Percentiles rank a stretch among this genome's conserved stretches.
Conservation (phyloP, 2,797 vertebrate genomes). For the Crenichthys baileyi region DNA sequence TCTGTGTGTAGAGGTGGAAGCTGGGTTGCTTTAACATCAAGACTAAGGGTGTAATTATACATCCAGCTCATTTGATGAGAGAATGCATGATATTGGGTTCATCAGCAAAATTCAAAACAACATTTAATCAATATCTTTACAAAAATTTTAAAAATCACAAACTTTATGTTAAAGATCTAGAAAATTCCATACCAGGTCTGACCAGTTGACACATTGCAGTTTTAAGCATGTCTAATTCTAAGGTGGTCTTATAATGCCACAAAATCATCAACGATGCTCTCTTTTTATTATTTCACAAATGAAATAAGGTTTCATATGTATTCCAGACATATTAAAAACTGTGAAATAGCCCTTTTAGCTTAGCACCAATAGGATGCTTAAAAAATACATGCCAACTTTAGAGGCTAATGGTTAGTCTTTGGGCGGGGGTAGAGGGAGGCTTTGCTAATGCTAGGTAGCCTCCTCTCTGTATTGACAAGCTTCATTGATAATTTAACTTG, state of each 20-base stretch:
- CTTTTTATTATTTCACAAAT: not conserved
- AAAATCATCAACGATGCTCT: not conserved
- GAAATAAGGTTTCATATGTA: not conserved
- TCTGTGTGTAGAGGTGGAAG: constrained; percentile 48
- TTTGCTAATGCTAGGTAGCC: not conserved
- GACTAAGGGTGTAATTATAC: constrained; percentile 13
- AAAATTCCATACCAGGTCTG: not conserved
- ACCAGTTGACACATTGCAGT: not conserved
- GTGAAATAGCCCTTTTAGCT: too few species aligned
- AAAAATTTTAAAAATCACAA: not conserved
- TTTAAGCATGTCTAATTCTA: not conserved
- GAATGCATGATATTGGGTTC: not conserved
- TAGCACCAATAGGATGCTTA: too few species aligned
- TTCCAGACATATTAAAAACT: too few species aligned
- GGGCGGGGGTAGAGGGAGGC: too few species aligned
- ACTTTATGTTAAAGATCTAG: not conserved
- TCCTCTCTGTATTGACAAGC: not conserved
- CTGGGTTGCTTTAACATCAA: constrained; percentile 32
- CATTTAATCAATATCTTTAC: not conserved
- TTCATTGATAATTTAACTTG: not conserved
- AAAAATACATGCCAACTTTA: too few species aligned
- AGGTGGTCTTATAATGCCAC: not conserved
- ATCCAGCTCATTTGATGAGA: not conserved
- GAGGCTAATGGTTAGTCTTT: too few species aligned
- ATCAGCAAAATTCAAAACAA: not conserved